These are phyloP conservation scores for Apotomis turbidana DNA, from an alignment of 2,888 invertebrate species.

Conservation along the genomic window DNA sequence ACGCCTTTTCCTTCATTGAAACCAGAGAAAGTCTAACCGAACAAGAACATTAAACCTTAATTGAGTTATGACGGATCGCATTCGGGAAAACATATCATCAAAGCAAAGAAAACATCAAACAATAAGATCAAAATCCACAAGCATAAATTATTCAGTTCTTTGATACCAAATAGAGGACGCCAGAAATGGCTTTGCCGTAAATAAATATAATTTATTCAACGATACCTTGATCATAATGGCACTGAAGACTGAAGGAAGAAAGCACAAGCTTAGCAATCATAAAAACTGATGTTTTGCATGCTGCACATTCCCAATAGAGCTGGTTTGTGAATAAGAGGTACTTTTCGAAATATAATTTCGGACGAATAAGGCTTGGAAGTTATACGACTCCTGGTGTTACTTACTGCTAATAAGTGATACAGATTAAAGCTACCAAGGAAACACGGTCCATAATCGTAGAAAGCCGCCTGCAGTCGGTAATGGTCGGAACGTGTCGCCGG, in stretches of 20 bases:
- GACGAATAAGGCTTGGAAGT: too few relatives aligned
- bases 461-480: not conserved
- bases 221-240: too few relatives aligned
- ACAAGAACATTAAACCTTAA: slow-evolving; percentile 4
- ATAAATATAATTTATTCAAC: not conserved
- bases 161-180: not conserved
- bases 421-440: not conserved
- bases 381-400: too few relatives aligned
- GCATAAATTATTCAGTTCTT: not conserved
- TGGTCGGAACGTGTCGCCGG: slow-evolving; percentile 15
- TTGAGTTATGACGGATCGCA: not conserved
- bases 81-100: not conserved
- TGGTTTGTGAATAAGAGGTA: too few relatives aligned
- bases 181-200: not conserved
- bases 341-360: too few relatives aligned
- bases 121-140: not conserved
- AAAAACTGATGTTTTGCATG: too few relatives aligned
- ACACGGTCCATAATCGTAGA: not conserved
- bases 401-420: not conserved
- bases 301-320: too few relatives aligned
- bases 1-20: not conserved
- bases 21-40: not conserved
- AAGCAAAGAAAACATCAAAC: not conserved
- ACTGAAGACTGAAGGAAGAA: too few relatives aligned
- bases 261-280: too few relatives aligned